phyloP scores from a whole-genome alignment of 2,113 vertebrate genomes.

The Corythaixoides concolor region DNA sequence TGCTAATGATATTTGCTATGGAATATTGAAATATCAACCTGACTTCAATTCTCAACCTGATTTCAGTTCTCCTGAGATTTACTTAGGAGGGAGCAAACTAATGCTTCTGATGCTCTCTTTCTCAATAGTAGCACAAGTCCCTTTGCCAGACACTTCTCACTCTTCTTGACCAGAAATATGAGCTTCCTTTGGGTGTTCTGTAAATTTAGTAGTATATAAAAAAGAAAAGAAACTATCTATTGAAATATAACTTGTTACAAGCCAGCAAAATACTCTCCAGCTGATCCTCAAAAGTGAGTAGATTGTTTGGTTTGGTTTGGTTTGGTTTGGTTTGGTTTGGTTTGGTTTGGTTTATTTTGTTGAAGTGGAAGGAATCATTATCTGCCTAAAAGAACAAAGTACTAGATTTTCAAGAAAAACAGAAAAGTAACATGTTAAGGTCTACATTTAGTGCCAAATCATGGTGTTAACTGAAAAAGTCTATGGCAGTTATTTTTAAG shows the following conservation, averaged over 20 bases:
- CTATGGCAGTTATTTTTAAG: neutral
- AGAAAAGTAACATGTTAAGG: neutral
- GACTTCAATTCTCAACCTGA: neutral
- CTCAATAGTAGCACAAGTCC: neutral
- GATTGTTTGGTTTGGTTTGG: neutral
- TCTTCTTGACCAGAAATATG: neutral
- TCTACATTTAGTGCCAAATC: neutral
- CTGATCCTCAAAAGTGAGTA: neutral
- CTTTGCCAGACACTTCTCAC: neutral
- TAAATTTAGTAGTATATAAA: neutral
- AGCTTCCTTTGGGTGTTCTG: neutral
- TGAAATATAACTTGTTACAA: neutral
- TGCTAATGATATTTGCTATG: neutral
- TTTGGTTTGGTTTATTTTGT: neutral
- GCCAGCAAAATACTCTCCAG: neutral
- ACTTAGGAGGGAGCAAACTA: neutral
- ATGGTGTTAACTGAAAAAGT: neutral
- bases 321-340: too few relatives aligned
- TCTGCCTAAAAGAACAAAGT: neutral
- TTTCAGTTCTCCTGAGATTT: neutral
- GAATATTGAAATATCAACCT: neutral
- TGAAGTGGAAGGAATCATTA: constrained; percentile 3
- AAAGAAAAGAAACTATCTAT: neutral
- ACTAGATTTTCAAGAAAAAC: neutral
- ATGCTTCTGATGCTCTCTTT: neutral